A percentile compares a stretch with the other conserved stretches of the same genome.
These are phyloP conservation scores for Leguminivora glycinivorella DNA, from an alignment of 1,140 invertebrate genomes.

Conservation along the genomic window DNA sequence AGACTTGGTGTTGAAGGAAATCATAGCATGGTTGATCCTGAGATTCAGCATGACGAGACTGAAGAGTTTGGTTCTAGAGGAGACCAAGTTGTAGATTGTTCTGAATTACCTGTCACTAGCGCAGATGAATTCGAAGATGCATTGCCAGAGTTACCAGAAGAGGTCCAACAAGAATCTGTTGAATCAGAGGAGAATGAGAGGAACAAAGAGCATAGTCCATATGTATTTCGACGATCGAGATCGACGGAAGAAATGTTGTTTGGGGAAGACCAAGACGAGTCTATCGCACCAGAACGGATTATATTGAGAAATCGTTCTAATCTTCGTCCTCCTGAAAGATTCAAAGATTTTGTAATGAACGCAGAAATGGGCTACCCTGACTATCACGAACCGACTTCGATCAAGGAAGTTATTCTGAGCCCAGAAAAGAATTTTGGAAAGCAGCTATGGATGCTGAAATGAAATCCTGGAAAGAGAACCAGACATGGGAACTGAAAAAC, in stretches of 20 bases:
- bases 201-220: background rate
- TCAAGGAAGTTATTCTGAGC: conserved; percentile 37
- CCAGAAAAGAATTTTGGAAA: conserved; percentile 34
- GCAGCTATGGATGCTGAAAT: conserved; percentile 39
- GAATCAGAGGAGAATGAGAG: background rate
- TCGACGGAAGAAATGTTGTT: background rate
- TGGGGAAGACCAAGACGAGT: background rate
- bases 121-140: background rate
- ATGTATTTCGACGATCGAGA: too few species aligned
- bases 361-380: background rate
- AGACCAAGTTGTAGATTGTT: background rate
- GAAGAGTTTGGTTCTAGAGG: background rate
- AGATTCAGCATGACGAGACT: background rate
- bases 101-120: background rate
- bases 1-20: background rate
- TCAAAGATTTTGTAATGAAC: too few species aligned
- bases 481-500: conserved; percentile 40
- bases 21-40: background rate
- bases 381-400: background rate
- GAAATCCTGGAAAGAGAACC: conserved; percentile 32
- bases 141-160: background rate
- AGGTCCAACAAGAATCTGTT: background rate
- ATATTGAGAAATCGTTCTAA: too few species aligned
- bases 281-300: too few species aligned
- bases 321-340: too few species aligned